Base-by-base conservation (phyloP, 2,797 vertebrate genomes). In the Cuniculus paca region DNA sequence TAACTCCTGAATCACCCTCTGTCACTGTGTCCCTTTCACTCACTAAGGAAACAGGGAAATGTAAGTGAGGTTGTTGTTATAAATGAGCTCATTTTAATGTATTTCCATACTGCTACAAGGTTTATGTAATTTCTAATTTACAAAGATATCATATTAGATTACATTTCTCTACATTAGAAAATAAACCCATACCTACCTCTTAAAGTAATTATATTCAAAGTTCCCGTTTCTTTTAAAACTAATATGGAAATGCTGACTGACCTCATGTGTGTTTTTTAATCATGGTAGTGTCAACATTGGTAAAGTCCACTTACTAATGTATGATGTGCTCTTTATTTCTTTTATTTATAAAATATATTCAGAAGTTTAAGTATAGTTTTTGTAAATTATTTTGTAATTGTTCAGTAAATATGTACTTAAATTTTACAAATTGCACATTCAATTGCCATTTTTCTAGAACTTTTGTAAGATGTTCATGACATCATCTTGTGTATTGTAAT, bases 401-500 rank as follows among this genome's bases (percentile, higher is more conserved):
- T 63, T 65, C 52, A 85, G 80, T 72, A 65, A 91, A 50, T 16
- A 0, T 89, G 4, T 75, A 54, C 22, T 91, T 88, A 88, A 87
- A 85, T 68, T 79, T 96, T 90, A 75, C 3, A 81, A 74, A 74
- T 13, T 74, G 56, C 2, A 86, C 0, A 17, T 58, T 90, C 42
- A 82, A 14, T 80, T 96, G 34, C 9, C 42, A 79, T 95, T 90
- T 95, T 88, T 68, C 28, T 86, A 91, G 24, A 95, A 94, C 90
- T 97, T 96, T 83, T 79, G 6, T 3, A 20, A 90, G 95, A 78
- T 96, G 88, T 90, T 83, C 84, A 90, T 97, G 93, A 95, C 96
- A 65, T 98, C 95, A 96, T 83, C 28, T 93, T 90, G 8, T 97
- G 50, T 95, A 60, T 93, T 97, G 79, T 96, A 98, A 98, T 98